Conservation (phyloP, 1,140 invertebrate genomes). For the Metopolophium dirhodum region DNA sequence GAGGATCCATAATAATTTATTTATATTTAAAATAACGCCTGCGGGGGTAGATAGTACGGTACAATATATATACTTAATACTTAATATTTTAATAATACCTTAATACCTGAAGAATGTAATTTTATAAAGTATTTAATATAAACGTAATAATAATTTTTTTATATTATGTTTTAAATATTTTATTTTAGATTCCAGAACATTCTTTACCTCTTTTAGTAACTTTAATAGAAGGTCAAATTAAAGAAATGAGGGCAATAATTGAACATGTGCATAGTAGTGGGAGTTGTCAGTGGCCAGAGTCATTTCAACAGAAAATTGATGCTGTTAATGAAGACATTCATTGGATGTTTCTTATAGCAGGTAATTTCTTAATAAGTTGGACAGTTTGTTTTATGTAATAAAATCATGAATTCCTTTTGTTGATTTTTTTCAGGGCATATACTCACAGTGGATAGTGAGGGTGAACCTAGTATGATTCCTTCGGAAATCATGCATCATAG, state of each 20-base stretch:
- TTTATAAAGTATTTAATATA: neutral
- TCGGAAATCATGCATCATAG: conserved; percentile 77
- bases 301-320: conserved; percentile 63
- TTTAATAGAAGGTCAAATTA: conserved; percentile 72
- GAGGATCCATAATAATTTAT: neutral
- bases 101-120: neutral
- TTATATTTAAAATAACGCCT: too few species aligned
- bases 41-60: too few species aligned
- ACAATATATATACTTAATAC: too few species aligned
- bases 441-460: conserved; percentile 74
- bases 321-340: conserved; percentile 85
- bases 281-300: conserved; percentile 30
- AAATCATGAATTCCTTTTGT: neutral
- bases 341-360: conserved; percentile 83
- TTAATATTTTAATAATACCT: neutral
- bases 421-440: conserved; percentile 66
- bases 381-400: neutral
- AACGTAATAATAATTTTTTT: neutral
- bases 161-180: neutral
- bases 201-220: conserved; percentile 68
- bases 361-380: conserved; percentile 62
- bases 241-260: conserved; percentile 64
- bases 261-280: conserved; percentile 61
- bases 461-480: conserved; percentile 80
- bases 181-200: conserved; percentile 65